Evolutionary conservation across 2,888 invertebrate species (phyloP).

Genomic region (Oeneis ivallda): DNA sequence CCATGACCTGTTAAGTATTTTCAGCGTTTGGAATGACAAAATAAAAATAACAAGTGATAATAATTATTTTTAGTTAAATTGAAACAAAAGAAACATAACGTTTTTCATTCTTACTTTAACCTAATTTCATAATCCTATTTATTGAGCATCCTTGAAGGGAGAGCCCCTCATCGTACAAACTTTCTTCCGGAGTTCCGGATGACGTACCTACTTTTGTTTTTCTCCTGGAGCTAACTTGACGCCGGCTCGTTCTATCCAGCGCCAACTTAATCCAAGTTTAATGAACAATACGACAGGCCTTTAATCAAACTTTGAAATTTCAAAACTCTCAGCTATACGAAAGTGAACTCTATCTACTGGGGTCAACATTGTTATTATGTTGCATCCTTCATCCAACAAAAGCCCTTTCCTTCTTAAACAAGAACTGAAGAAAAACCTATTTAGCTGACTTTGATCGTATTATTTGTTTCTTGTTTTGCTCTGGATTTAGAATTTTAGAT

Average conservation of each 20-base stretch:
- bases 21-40: conserved; percentile 14
- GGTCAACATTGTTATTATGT: conserved; percentile 44
- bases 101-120: conserved; percentile 2
- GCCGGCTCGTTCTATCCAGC: conserved; percentile 79
- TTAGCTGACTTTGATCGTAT: conserved; percentile 77
- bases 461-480: conserved; percentile 75
- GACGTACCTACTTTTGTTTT: conserved; percentile 60
- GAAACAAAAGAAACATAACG: neutral
- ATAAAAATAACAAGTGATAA: conserved; percentile 6
- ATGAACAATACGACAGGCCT: conserved; percentile 82
- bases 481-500: conserved; percentile 50
- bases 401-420: conserved; percentile 44
- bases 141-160: conserved; percentile 45
- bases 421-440: conserved; percentile 73
- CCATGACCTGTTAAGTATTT: conserved; percentile 21
- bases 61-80: neutral
- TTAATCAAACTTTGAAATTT: conserved; percentile 81
- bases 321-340: conserved; percentile 49
- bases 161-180: conserved; percentile 52
- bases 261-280: conserved; percentile 83
- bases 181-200: conserved; percentile 57
- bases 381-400: conserved; percentile 38
- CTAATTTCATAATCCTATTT: conserved; percentile 35
- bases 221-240: conserved; percentile 78
- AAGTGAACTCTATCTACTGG: conserved; percentile 45